Percentiles rank a stretch among this genome's conserved stretches.
Evolutionary conservation across 2,113 vertebrate genomes (phyloP).

Genomic region (Hemiprocne comata): DNA sequence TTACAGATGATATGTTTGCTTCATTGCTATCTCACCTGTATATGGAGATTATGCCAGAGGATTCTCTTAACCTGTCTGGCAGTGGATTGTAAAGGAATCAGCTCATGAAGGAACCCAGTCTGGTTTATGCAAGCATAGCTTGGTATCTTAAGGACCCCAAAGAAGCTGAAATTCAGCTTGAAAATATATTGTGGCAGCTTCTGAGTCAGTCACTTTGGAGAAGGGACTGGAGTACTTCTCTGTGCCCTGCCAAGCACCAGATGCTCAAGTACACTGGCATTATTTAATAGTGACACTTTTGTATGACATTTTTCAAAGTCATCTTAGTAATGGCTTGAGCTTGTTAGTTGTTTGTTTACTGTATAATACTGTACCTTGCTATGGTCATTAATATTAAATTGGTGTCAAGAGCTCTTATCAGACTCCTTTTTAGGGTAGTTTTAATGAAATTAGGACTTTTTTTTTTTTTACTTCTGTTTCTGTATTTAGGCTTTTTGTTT

Average conservation of each 20-base stretch:
- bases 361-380: constrained; percentile 52
- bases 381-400: constrained; percentile 29
- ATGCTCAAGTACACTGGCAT: background rate
- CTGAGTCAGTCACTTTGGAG: background rate
- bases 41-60: constrained; percentile 4
- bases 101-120: constrained; percentile 24
- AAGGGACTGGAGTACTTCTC: background rate
- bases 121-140: background rate
- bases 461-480: constrained; percentile 52
- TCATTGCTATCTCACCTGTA: background rate
- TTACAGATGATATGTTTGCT: constrained; percentile 21
- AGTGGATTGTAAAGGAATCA: constrained; percentile 29
- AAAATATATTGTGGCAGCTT: background rate
- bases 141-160: constrained; percentile 8
- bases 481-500: constrained; percentile 44
- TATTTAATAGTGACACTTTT: constrained; percentile 26
- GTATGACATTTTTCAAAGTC: constrained; percentile 21
- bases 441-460: background rate
- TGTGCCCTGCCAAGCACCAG: background rate
- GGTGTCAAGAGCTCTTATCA: constrained; percentile 24
- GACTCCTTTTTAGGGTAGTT: constrained; percentile 51
- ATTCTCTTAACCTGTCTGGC: constrained; percentile 33
- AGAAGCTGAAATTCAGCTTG: constrained; percentile 29
- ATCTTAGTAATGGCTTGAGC: constrained; percentile 40
- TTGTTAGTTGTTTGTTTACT: constrained; percentile 34